Evolutionary conservation across 2,888 invertebrate genomes (phyloP).

Genomic region (Listrodromus nycthemerus): DNA sequence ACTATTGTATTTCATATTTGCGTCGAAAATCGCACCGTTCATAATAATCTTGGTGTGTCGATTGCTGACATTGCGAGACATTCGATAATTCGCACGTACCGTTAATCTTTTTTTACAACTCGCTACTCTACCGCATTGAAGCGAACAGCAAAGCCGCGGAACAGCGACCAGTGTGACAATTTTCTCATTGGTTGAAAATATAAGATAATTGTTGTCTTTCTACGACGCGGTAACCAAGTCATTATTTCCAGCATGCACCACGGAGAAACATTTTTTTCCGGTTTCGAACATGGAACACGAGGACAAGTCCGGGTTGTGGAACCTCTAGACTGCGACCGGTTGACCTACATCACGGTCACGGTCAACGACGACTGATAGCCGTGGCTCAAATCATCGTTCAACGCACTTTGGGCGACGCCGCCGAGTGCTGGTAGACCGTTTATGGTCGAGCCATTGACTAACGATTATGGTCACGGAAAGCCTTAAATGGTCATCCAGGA

Average conservation of each 20-base stretch:
- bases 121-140: background rate
- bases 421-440: slow-evolving; percentile 28
- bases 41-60: background rate
- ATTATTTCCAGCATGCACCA: slow-evolving; percentile 72
- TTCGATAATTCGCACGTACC: background rate
- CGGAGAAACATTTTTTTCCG: slow-evolving; percentile 70
- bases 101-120: background rate
- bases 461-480: slow-evolving; percentile 54
- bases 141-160: background rate
- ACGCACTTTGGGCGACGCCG: slow-evolving; percentile 63
- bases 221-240: slow-evolving; percentile 1
- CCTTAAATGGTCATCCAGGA: slow-evolving; percentile 69
- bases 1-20: background rate
- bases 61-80: background rate
- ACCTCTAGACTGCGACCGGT: slow-evolving; percentile 78
- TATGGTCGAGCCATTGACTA: slow-evolving; percentile 36
- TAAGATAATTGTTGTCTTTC: background rate
- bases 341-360: slow-evolving; percentile 83
- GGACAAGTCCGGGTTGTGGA: slow-evolving; percentile 44
- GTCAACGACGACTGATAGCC: slow-evolving; percentile 71
- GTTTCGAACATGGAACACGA: slow-evolving; percentile 57
- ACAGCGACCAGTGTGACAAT: slow-evolving; percentile 27
- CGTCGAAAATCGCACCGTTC: background rate
- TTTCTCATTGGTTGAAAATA: slow-evolving; percentile 37
- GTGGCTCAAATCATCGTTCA: slow-evolving; percentile 49